Evolutionary conservation across 1,140 invertebrate genomes (phyloP), one percentile per base, ranked within the genome.

Genomic region (Drosophila asahinai): DNA sequence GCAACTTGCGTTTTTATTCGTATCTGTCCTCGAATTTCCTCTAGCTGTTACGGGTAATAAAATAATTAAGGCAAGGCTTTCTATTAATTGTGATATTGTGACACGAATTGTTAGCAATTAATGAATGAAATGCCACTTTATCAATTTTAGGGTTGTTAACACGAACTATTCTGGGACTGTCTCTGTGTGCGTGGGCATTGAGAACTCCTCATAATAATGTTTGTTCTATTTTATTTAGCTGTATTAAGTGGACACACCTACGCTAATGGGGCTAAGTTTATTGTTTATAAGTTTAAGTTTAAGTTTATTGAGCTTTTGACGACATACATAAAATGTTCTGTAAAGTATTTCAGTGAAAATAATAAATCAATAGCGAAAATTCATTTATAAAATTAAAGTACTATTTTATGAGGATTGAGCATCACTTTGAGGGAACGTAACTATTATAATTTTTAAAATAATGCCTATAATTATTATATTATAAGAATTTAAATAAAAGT

Each of bases 101-200:
- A 52, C 83, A 75, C 71, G 84, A 90, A 89, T 89, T 89, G 78
- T 90, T 89, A 79, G 81, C 84, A 90, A 89, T 89, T 89, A 89
- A 73, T 81, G 78, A 54, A 57, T 61, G 40, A 49, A 52, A 49
- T 38, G 71, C 43, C 42, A 74, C 12, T 25, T 22, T 63, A 66
- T 25, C 27, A 40, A 15, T 43, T 33, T 45, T 59, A 38, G 14
- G 61, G n/a, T 47, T 30, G 47, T 43, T 45, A 54, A 58, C 75
- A 77, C 45, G 59, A 75, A 49, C 57, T 76, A 60, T 54, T 45
- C 62, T 22, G 47, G 47, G 33, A 33, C 17, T 47, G 11, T 58
- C 22, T 12, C 1, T 14, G 25, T 30, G 33, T 60, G 77, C 67
- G 83, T 87, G 81, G 83, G 84, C 81, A 63, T 54, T 42, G 22